phyloP scores from a whole-genome alignment of 2,888 invertebrate species.

The Psylliodes chrysocephalus region DNA sequence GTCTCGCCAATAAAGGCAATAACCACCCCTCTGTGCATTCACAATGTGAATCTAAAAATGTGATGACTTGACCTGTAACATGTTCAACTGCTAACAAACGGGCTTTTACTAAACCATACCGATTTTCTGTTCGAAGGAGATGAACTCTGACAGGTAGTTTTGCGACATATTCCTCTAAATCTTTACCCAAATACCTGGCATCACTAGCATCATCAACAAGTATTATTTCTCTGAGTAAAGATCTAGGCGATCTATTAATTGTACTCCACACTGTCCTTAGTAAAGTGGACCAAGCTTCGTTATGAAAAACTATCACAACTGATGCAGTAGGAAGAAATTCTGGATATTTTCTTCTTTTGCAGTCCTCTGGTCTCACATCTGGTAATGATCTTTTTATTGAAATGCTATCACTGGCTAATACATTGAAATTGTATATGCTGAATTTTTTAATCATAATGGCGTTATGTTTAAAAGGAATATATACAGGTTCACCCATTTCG shows the following conservation, averaged over 20 bases:
- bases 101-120: slow-evolving; percentile 96
- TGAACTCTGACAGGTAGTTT: slow-evolving; percentile 86
- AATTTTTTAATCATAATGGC: slow-evolving; percentile 93
- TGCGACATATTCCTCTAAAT: slow-evolving; percentile 89
- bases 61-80: slow-evolving; percentile 91
- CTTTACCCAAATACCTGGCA: slow-evolving; percentile 86
- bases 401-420: slow-evolving; percentile 97
- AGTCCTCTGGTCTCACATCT: slow-evolving; percentile 92
- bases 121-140: slow-evolving; percentile 88
- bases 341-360: slow-evolving; percentile 82
- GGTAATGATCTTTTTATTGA: slow-evolving; percentile 94
- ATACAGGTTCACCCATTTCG: slow-evolving; percentile 93
- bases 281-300: slow-evolving; percentile 98
- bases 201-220: slow-evolving; percentile 98
- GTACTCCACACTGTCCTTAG: slow-evolving; percentile 96
- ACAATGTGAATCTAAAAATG: slow-evolving; percentile 98
- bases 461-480: slow-evolving; percentile 86
- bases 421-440: slow-evolving; percentile 98
- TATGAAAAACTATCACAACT: slow-evolving; percentile 98
- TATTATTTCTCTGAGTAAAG: slow-evolving; percentile 91
- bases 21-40: slow-evolving; percentile 99
- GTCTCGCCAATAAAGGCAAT: slow-evolving; percentile 91
- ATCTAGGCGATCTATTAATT: slow-evolving; percentile 91
- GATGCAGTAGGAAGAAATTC: slow-evolving; percentile 89
- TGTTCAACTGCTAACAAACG: slow-evolving; percentile 93